Conservation (phyloP, 2,797 vertebrate genomes). For the Argyrosomus regius region DNA sequence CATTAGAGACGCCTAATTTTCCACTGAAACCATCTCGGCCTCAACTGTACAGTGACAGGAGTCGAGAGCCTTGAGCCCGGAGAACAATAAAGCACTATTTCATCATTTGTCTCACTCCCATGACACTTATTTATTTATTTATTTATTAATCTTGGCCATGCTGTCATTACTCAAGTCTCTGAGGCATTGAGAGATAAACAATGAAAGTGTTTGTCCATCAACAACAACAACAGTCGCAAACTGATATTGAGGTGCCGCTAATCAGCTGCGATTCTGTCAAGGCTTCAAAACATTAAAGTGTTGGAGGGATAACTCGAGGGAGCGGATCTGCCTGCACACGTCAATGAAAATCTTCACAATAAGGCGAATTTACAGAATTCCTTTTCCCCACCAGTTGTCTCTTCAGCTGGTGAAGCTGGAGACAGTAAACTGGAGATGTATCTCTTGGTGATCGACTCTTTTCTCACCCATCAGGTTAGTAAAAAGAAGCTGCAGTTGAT, state of each 20-base stretch:
- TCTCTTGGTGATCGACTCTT: constrained; percentile 38
- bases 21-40: constrained; percentile 73
- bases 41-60: constrained; percentile 42
- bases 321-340: constrained; percentile 4
- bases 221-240: background rate
- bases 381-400: background rate
- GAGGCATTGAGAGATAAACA: constrained; percentile 31
- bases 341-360: constrained; percentile 26
- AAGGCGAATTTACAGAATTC: constrained; percentile 17
- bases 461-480: constrained; percentile 27
- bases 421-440: constrained; percentile 12
- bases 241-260: constrained; percentile 16
- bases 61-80: constrained; percentile 31
- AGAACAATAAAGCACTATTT: constrained; percentile 61
- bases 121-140: constrained; percentile 39
- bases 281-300: constrained; percentile 22
- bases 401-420: background rate
- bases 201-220: constrained; percentile 16
- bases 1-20: constrained; percentile 79
- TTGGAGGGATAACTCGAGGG: constrained; percentile 20
- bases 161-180: constrained; percentile 37
- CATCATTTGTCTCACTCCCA: constrained; percentile 57
- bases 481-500: constrained; percentile 28
- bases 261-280: constrained; percentile 38
- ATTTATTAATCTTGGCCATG: constrained; percentile 41